Evolutionary conservation across 1,140 invertebrate species (phyloP).

Genomic region (Eciton burchellii): DNA sequence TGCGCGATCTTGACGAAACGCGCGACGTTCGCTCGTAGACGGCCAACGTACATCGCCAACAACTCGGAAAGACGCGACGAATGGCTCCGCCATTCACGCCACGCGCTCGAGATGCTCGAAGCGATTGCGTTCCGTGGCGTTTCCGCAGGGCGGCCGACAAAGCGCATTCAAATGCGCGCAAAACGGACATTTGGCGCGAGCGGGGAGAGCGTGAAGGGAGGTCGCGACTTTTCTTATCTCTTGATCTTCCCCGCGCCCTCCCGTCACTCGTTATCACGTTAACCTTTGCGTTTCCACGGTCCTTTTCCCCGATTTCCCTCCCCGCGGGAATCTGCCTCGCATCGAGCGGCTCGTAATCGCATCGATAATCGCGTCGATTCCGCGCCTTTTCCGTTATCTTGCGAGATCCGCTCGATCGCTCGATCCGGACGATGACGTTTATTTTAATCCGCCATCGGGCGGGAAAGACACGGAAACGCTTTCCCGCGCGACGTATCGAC

Average conservation of each 20-base stretch:
- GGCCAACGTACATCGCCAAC: background rate
- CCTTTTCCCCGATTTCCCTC: no score
- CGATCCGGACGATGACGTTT: slow-evolving; percentile 34
- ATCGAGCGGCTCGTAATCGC: slow-evolving; percentile 15
- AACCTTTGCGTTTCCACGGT: background rate
- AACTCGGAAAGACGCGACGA: slow-evolving; percentile 3
- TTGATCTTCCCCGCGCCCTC: background rate
- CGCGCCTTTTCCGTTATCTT: background rate
- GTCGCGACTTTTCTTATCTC: background rate
- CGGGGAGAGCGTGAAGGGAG: no score
- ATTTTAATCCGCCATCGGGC: slow-evolving; percentile 25
- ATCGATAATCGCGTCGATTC: slow-evolving; percentile 31
- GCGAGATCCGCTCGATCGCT: slow-evolving; percentile 25
- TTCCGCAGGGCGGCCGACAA: background rate
- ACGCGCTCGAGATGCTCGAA: background rate
- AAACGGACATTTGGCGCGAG: background rate
- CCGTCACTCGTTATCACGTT: background rate
- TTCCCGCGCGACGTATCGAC: slow-evolving; percentile 21
- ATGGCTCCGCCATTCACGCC: background rate
- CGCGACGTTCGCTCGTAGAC: slow-evolving; percentile 3
- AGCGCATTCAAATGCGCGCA: background rate
- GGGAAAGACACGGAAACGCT: slow-evolving; percentile 19
- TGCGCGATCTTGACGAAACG: slow-evolving; percentile 15
- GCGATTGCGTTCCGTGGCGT: background rate
- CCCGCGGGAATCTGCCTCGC: no score